These are phyloP conservation scores for Avahi laniger DNA, from an alignment of 2,797 vertebrate species.

Conservation along the genomic window DNA sequence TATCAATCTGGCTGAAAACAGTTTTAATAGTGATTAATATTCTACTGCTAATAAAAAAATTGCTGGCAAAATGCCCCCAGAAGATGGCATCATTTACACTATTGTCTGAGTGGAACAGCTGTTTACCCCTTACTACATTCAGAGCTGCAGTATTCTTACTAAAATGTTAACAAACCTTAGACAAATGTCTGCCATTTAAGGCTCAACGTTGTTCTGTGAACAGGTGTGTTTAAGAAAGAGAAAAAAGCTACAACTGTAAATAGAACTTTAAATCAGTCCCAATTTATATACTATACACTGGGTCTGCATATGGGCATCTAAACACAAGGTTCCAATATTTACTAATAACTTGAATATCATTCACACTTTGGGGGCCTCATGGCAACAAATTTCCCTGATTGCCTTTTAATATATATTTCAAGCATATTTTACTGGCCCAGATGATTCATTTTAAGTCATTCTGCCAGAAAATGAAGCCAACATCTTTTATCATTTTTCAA, in stretches of 20 bases:
- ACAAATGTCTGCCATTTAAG: constrained; percentile 67
- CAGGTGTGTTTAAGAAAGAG: constrained; percentile 18
- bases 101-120: constrained; percentile 79
- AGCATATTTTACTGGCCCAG: neutral
- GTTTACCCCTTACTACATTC: constrained; percentile 57
- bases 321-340: constrained; percentile 16
- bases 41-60: constrained; percentile 77
- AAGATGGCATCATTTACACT: constrained; percentile 82
- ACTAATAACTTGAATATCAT: constrained; percentile 35
- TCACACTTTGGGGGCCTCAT: neutral
- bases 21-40: constrained; percentile 81
- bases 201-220: constrained; percentile 64
- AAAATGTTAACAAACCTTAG: constrained; percentile 80
- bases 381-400: neutral
- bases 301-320: neutral
- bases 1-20: constrained; percentile 49
- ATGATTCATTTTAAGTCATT: constrained; percentile 5
- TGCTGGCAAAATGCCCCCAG: constrained; percentile 78
- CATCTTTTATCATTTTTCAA: neutral
- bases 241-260: constrained; percentile 39
- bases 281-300: neutral
- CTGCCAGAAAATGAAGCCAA: neutral
- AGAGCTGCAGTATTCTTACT: constrained; percentile 51
- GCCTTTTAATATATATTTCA: neutral
- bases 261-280: constrained; percentile 42